Percentiles rank a stretch among this genome's conserved stretches.
These are phyloP conservation scores for Thamnophis sirtalis DNA, from an alignment of 2,113 vertebrate genomes.

Conservation along the genomic window DNA sequence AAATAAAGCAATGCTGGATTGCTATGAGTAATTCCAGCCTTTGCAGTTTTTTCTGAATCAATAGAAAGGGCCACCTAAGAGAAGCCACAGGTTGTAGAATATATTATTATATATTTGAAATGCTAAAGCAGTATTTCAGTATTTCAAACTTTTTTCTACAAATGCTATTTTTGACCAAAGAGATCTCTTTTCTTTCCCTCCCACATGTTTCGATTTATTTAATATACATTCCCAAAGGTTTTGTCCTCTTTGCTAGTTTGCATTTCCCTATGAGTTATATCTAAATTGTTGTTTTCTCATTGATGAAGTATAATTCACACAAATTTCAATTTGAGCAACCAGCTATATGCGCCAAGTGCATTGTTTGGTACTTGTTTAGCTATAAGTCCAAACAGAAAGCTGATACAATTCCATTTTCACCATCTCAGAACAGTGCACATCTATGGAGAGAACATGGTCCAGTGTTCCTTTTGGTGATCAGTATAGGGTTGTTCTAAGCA, in stretches of 20 bases:
- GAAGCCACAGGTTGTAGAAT: neutral
- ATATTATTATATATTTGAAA: neutral
- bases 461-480: neutral
- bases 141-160: neutral
- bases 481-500: neutral
- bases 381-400: neutral
- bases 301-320: neutral
- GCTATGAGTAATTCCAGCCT: neutral
- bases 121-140: constrained; percentile 18
- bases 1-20: neutral
- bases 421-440: neutral
- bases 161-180: neutral
- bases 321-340: neutral
- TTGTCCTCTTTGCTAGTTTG: neutral
- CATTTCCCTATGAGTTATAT: neutral
- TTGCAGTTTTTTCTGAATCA: neutral
- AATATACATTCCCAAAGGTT: constrained; percentile 7
- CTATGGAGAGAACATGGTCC: neutral
- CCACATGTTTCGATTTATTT: constrained; percentile 6
- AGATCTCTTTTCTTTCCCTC: neutral
- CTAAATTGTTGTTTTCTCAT: neutral
- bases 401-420: neutral
- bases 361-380: neutral
- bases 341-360: neutral
- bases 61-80: neutral